These are phyloP conservation scores for Exaiptasia diaphana DNA, from an alignment of 64 coral and sea anemone species.

Conservation along the genomic window DNA sequence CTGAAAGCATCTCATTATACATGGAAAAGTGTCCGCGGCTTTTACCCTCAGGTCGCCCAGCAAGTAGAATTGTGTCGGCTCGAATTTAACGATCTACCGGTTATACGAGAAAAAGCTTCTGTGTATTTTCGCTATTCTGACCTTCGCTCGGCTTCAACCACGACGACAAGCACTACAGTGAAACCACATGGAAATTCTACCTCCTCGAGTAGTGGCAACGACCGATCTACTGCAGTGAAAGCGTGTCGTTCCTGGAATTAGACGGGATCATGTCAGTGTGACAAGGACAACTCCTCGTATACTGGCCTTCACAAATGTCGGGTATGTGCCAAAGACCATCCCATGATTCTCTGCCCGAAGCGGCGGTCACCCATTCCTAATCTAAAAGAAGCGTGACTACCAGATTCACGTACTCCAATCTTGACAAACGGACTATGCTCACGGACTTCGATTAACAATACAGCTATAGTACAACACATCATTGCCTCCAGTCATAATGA, in stretches of 20 bases:
- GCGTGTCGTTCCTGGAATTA: constrained; percentile 2
- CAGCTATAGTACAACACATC: not conserved
- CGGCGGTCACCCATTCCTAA: not conserved
- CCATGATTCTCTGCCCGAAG: not conserved
- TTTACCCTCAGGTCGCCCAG: not conserved
- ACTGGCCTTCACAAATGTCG: not conserved
- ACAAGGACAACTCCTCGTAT: not conserved
- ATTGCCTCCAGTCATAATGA: not conserved
- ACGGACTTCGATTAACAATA: too few species aligned
- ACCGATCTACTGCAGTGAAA: too few species aligned
- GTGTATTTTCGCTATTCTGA: constrained; percentile 18
- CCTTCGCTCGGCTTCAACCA: too few species aligned
- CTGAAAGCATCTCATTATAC: constrained; percentile 3
- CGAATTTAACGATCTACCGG: not conserved
- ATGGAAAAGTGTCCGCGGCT: not conserved
- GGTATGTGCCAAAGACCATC: not conserved
- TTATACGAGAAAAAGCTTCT: not conserved
- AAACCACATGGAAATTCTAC: too few species aligned
- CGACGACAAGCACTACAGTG: too few species aligned
- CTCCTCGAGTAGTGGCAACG: too few species aligned
- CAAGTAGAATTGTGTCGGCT: constrained; percentile 18
- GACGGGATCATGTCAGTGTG: not conserved
- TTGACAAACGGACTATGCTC: not conserved
- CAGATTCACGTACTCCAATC: too few species aligned
- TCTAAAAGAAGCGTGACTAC: too few species aligned